Base-by-base conservation (phyloP, 1,140 invertebrate genomes). In the Drosophila parvula region DNA sequence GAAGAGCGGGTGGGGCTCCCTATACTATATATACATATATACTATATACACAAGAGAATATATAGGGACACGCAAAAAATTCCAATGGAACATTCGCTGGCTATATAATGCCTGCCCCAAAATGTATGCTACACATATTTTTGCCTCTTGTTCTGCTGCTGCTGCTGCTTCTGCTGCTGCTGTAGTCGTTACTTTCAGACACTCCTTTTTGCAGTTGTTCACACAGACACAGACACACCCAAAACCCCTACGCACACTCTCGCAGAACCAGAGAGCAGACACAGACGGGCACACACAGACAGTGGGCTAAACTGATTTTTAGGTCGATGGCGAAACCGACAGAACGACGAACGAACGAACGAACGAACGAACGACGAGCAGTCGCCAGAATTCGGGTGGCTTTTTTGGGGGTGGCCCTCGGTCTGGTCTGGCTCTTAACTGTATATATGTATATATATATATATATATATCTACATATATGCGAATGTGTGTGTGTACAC, bases 301-400 rank as follows among this genome's bases (percentile, higher is more conserved):
- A 78, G 81, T 65, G 59, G 79, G 74, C 79, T 83, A 89, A 55
- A 88, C 77, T 78, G 84, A 89, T 89, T 89, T 88, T 89, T 89
- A 89, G 84, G 84, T 89, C 84, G 84, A 82, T 80, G 84, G 85
- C 65, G 78, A 64, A 64, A 90, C 67, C 84, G 84, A 69, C 85
- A 78, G 74, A 89, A 57, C 53, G 82, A 47, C 80, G 32, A 79
- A 83, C 63, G 51, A 40, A 22, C 34, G 51, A 53, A 16, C 50
- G 28, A 18, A 3, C 40, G 41, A 48, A 48, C 45, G 43, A 47
- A 9, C 50, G 50, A 34, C 48, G 48, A 48, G 11, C 28, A 32
- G 51, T 70, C 56, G 50, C 79, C 68, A 67, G 68, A 58, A 77
- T 30, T 50, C 70, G 81, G 61, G 61, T 60, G 60, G 58, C 12